These are phyloP conservation scores for Drosophila kambysellisi DNA, from an alignment of 2,888 invertebrate species.

Conservation along the genomic window DNA sequence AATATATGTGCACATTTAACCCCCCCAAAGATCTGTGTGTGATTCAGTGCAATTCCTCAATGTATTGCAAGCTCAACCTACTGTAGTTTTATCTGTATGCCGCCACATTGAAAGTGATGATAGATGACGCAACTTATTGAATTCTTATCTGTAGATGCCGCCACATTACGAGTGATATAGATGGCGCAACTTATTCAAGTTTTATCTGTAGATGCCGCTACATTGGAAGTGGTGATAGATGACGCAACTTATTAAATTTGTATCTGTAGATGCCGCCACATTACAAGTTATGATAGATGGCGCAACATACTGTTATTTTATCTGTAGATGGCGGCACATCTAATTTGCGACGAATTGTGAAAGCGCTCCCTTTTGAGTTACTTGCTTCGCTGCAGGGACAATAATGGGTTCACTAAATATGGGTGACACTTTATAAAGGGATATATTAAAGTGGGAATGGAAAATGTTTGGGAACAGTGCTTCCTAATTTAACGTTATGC, in stretches of 20 bases:
- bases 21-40: conserved; percentile 30
- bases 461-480: background rate
- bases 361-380: conserved; percentile 20
- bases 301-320: background rate
- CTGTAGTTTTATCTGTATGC: background rate
- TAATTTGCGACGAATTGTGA: conserved; percentile 13
- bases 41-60: conserved; percentile 7
- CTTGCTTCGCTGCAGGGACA: background rate
- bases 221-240: fast-evolving
- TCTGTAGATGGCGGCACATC: conserved; percentile 13
- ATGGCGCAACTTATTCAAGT: background rate
- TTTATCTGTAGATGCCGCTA: conserved; percentile 10
- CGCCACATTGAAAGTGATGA: background rate
- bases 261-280: conserved; percentile 7
- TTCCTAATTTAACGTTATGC: too few species aligned
- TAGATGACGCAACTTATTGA: background rate
- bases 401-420: conserved; percentile 9
- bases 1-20: conserved; percentile 36
- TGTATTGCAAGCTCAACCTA: conserved; percentile 15
- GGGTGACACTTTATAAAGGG: conserved; percentile 6
- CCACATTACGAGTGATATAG: background rate
- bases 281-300: background rate
- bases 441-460: background rate
- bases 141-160: conserved; percentile 5
- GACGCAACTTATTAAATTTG: background rate